Evolutionary conservation across 1,140 invertebrate genomes (phyloP), one percentile per base, ranked within the genome.

Genomic region (Aphelenchoides fujianensis): DNA sequence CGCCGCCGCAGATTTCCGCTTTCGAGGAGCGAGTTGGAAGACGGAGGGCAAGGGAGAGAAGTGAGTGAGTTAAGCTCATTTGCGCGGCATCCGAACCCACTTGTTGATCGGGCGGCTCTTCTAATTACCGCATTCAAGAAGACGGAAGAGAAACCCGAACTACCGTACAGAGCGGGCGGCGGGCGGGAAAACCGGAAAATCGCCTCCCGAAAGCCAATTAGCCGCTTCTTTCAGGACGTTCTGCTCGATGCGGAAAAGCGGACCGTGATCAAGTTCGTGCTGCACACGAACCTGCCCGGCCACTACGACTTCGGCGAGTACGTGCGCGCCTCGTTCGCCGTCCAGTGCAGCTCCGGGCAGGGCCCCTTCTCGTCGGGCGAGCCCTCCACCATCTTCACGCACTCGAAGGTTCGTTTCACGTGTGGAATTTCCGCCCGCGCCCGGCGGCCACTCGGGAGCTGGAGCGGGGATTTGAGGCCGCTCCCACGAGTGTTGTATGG

Each of bases 201-300:
- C 7, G 19, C 55, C 5, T 59, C 5, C 7, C 34, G 7, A 59
- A 5, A 59, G 55, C 55, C 23, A 59, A 59, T 7, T 19, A 59
- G 19, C 23, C 5, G 19, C 55, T 5, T 68, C 34, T 88, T 88
- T n/a, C 82, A 95, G 93, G 95, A 98, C 86, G 89, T 98, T 71
- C 85, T 98, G 30, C 97, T 98, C 88, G 95, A 98, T 87, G 93
- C 93, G 34, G 90, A 91, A 75, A 93, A 91, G 36, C 92, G 97
- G 82, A 88, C 90, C 79, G 93, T 94, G 55, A 95, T 96, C 85
- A 98, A 98, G 85, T 93, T 98, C 85, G 91, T 98, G 23, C 87
- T 98, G 53, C 96, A 98, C 85, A 97, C 95, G 5, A 98, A 98
- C 87, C 96, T 94, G 86, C 95, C 95, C 19, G 95, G 95, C 1